Conservation (phyloP, 2,113 vertebrate species). For the Brachirus orientalis region DNA sequence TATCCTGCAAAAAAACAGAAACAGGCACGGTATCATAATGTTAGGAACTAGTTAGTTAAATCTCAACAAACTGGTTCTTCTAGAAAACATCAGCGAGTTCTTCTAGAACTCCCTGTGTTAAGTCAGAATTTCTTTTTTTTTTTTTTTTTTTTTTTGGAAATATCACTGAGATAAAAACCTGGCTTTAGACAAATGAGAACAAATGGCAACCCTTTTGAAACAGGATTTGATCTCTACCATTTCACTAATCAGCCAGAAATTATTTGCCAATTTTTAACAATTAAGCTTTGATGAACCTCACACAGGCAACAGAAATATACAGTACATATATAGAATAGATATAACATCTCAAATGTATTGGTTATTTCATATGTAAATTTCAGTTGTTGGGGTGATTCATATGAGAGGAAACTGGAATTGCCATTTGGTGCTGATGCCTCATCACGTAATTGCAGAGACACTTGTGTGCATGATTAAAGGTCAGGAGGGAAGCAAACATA, state of each 20-base stretch:
- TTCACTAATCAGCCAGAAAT: not conserved
- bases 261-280: not conserved
- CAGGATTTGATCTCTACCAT: not conserved
- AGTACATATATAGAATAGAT: no score
- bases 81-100: not conserved
- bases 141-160: not conserved
- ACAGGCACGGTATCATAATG: constrained; percentile 9
- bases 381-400: constrained; percentile 18
- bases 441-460: not conserved
- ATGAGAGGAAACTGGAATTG: no score
- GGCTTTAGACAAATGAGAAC: not conserved
- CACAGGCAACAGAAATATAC: no score
- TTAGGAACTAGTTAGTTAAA: no score
- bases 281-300: not conserved
- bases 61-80: not conserved
- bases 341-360: not conserved
- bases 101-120: no score
- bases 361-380: not conserved
- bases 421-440: constrained; percentile 25
- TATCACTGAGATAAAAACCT: not conserved
- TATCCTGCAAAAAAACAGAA: constrained; percentile 81
- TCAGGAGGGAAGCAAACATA: constrained; percentile 19
- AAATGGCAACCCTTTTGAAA: not conserved
- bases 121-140: no score
- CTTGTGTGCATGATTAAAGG: constrained; percentile 65